A percentile compares a stretch with the other conserved stretches of the same genome.
These are phyloP conservation scores for Eupithecia exiguata DNA, from an alignment of 2,888 invertebrate species.

Conservation along the genomic window DNA sequence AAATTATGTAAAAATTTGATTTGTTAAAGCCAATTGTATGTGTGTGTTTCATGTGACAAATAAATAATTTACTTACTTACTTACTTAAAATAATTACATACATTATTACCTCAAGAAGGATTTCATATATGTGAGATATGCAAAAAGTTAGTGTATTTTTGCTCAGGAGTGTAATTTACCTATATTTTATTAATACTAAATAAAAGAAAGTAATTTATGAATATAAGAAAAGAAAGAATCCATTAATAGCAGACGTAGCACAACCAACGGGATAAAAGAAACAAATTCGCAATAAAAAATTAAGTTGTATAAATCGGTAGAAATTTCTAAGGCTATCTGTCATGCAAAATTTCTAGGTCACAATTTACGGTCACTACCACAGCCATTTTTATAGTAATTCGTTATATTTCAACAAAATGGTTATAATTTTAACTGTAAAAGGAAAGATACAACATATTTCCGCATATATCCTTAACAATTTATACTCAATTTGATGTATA, in stretches of 20 bases:
- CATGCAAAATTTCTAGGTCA: slow-evolving; percentile 14
- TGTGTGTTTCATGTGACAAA: too few species aligned
- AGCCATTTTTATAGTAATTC: slow-evolving; percentile 8
- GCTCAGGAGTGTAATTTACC: slow-evolving; percentile 1
- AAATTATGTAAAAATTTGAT: too few species aligned
- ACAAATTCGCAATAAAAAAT: neutral
- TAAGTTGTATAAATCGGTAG: slow-evolving; percentile 21
- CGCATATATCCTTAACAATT: neutral
- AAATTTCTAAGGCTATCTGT: neutral
- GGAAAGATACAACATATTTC: neutral
- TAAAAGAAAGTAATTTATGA: neutral
- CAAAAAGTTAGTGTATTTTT: neutral
- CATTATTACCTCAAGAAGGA: neutral
- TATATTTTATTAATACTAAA: neutral
- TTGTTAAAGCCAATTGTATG: too few species aligned
- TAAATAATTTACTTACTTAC: too few species aligned
- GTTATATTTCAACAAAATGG: neutral
- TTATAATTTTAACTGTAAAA: neutral
- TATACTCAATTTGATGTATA: neutral
- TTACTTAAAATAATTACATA: neutral
- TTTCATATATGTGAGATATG: neutral
- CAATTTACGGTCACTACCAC: slow-evolving; percentile 21
- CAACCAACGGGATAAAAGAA: neutral
- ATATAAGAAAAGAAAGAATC: neutral
- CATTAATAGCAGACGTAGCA: neutral